Evolutionary conservation across 2,113 vertebrate species (phyloP), one percentile per base, ranked within the genome.

Genomic region (Hemibagrus wyckioides): DNA sequence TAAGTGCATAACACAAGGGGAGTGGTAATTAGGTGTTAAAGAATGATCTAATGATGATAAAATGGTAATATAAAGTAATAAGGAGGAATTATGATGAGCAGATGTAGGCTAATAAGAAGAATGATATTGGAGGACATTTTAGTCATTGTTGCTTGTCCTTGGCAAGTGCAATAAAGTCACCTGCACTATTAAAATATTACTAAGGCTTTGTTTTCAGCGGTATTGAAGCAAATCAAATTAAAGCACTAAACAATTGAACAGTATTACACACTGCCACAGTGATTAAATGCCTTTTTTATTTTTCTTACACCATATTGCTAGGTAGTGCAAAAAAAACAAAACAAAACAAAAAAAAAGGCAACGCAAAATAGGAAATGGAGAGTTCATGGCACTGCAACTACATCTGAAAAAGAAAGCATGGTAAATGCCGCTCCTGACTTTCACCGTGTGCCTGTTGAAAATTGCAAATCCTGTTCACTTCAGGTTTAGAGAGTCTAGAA

Each of bases 401-500:
- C 25, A 75, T 52, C 14, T 54, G n/a, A 54, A 15, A 54, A 80
- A 25, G 19, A 56, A 23, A 56, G 50, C 21, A 0, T 23, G 1
- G 19, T 30, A 36, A 56, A 80, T 36, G 36, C 30, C 1, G 5
- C 39, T 50, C 59, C 14, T 0, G 17, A 65, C 25, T 30, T 63
- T 36, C 54, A 28, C 6, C 19, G 28, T 48, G 19, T 21, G 30
- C 33, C 41, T 82, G 61, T 73, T 84, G 41, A 83, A 79, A 56
- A 80, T 69, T 85, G 54, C 56, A 69, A 25, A 83, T 36, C 61
- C 28, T 79, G 33, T 87, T 87, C 67, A 67, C 52, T 88, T 39
- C 2, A n/a, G 48, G 75, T 84, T 84, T 85, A 85, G 80, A 85
- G 76, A 61, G 54, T n/a, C 36, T 56, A 79, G 83, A 63, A 71